Evolutionary conservation across 2,797 vertebrate species (phyloP).

Genomic region (Hirundo rustica): DNA sequence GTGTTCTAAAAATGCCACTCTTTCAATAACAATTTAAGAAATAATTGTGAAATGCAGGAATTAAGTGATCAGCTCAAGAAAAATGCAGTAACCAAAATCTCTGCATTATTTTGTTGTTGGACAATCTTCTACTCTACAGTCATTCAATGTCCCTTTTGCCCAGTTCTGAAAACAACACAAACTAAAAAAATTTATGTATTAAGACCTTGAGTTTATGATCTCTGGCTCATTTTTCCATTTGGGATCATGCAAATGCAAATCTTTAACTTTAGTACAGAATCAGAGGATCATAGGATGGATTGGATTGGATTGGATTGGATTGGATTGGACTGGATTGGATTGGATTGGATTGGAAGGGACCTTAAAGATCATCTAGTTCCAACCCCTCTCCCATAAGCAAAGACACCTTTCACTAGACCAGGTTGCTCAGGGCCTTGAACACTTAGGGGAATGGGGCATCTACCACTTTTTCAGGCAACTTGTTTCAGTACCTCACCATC

Average conservation of each 20-base stretch:
- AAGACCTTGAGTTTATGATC: background rate
- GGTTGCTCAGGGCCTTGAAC: background rate
- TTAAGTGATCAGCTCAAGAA: background rate
- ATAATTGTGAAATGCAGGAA: background rate
- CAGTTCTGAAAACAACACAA: background rate
- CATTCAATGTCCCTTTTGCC: background rate
- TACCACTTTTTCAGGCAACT: background rate
- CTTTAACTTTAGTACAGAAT: background rate
- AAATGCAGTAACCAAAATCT: background rate
- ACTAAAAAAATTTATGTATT: constrained; percentile 10
- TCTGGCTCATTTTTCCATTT: background rate
- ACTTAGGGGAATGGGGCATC: background rate
- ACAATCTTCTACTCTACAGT: background rate
- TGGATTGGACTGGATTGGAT: background rate
- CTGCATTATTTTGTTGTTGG: background rate
- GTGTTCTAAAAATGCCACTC: background rate
- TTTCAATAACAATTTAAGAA: background rate
- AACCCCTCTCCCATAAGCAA: background rate
- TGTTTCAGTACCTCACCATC: background rate
- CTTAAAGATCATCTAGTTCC: background rate
- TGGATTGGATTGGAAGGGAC: background rate
- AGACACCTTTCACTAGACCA: background rate
- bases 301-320: background rate
- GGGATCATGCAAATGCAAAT: background rate
- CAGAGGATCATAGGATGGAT: background rate